Base-by-base conservation (phyloP, 2,797 vertebrate species). In the Sebastes itinus region DNA sequence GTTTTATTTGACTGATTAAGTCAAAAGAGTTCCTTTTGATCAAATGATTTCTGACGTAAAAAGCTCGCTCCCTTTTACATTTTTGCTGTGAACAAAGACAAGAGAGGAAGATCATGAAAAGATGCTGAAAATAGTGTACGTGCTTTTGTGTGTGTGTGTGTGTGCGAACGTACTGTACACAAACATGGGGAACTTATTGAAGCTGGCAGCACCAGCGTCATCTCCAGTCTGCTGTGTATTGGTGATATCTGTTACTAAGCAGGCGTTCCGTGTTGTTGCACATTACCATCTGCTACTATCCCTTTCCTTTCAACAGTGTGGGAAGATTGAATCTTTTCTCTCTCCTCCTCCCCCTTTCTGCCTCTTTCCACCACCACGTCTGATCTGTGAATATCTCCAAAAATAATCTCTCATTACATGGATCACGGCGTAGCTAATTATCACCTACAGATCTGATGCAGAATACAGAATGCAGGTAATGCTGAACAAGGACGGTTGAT, bases 261-360 rank as follows among this genome's bases (percentile, higher is more conserved):
- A 88, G 87, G 81, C 80, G 65, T 77, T 85, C 72, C 38, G 30
- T 88, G 89, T 93, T 92, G 85, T 89, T 86, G 85, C 83, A 90
- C 88, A 87, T 89, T 85, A 87, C 92, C 92, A 94, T 94, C 93
- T 95, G 92, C 83, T 93, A 84, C 90, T 82, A 81, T 87, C 72
- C 55, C 67, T 85, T 82, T 80, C 61, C 80, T 82, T 92, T 89
- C 92, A 92, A 92, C 87, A 89, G 88, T 75, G 90, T 87, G 92
- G 90, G 91, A 86, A 90, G 88, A 94, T 67, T 80, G 80, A 72
- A 82, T 87, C 82, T 78, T 77, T 70, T 80, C 72, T 52, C 12
- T 52, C 18, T 30, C 58, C 62, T 12, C 55, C 75, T 52, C 46
- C 49, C 42, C 49, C 61, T 65, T 58, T 67, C 68, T 77, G 18